Conservation (phyloP, 2,113 vertebrate species). For the Otocyon megalotis region DNA sequence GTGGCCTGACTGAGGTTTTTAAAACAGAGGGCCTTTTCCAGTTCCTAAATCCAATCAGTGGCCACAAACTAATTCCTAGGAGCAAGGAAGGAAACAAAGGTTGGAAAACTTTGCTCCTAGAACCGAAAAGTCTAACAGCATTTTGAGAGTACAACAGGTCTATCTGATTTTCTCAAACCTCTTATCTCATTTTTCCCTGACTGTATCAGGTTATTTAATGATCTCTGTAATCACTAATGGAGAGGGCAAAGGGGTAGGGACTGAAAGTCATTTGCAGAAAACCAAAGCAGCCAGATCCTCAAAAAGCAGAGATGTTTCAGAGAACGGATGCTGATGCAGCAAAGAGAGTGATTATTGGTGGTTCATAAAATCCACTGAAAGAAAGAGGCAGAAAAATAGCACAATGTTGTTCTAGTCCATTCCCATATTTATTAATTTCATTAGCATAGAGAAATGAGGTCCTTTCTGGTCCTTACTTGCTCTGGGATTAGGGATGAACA, state of each 20-base stretch:
- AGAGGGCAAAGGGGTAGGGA: background rate
- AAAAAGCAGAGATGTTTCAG: constrained; percentile 79
- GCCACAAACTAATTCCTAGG: constrained; percentile 69
- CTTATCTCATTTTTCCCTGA: constrained; percentile 51
- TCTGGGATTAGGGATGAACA: constrained; percentile 68
- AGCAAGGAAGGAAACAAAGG: constrained; percentile 66
- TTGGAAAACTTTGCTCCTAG: constrained; percentile 70
- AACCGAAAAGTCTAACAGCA: constrained; percentile 45
- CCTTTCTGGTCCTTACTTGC: constrained; percentile 64
- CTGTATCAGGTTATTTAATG: constrained; percentile 56
- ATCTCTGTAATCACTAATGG: constrained; percentile 63
- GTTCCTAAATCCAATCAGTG: constrained; percentile 65
- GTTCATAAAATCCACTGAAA: constrained; percentile 74
- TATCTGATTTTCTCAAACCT: constrained; percentile 37
- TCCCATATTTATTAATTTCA: constrained; percentile 51
- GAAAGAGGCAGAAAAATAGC: constrained; percentile 79
- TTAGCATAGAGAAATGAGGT: constrained; percentile 66
- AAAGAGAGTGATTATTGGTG: constrained; percentile 67
- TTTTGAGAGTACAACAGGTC: constrained; percentile 44
- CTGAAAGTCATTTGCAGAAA: constrained; percentile 76
- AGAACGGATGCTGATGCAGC: constrained; percentile 78
- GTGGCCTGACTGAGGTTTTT: constrained; percentile 43
- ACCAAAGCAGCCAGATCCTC: constrained; percentile 79
- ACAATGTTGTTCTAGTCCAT: constrained; percentile 56
- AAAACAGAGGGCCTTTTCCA: constrained; percentile 58